Evolutionary conservation across 2,797 vertebrate genomes (phyloP).

Genomic region (Diplodus sargus): DNA sequence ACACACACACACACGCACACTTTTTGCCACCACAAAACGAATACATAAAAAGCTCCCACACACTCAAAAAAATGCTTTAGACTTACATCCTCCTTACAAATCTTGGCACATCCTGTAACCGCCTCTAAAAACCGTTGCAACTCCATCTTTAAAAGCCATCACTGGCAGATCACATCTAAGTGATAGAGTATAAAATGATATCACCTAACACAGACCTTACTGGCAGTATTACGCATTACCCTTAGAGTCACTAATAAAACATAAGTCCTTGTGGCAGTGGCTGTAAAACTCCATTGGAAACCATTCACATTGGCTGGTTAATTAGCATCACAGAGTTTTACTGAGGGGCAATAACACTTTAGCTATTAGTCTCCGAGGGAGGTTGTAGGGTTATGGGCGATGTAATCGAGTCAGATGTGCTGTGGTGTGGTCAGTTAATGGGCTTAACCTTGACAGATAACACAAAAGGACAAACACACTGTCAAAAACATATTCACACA

Average conservation of each 20-base stretch:
- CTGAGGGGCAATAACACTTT: conserved; percentile 58
- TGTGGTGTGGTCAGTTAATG: conserved; percentile 62
- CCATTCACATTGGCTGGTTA: conserved; percentile 65
- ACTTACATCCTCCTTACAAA: conserved; percentile 28
- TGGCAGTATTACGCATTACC: conserved; percentile 56
- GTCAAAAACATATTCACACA: conserved; percentile 11
- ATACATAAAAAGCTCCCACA: neutral
- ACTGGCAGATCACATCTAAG: conserved; percentile 62
- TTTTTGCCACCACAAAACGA: neutral
- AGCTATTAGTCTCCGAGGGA: conserved; percentile 58
- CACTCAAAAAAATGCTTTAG: conserved; percentile 7
- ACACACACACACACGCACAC: neutral
- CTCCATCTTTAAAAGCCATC: conserved; percentile 68
- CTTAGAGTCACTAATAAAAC: conserved; percentile 67
- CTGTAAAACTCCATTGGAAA: conserved; percentile 64
- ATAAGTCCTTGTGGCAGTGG: conserved; percentile 44
- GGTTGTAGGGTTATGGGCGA: conserved; percentile 48
- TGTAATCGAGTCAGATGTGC: conserved; percentile 54
- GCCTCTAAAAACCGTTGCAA: conserved; percentile 51
- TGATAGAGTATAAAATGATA: conserved; percentile 69
- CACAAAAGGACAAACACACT: conserved; percentile 45
- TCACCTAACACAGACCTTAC: conserved; percentile 51
- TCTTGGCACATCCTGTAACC: conserved; percentile 37
- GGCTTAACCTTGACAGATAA: conserved; percentile 58
- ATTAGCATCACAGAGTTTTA: conserved; percentile 74